A percentile compares a stretch with the other conserved stretches of the same genome.
These are phyloP conservation scores for Pedionomus torquatus DNA, from an alignment of 2,113 vertebrate species.

Conservation along the genomic window DNA sequence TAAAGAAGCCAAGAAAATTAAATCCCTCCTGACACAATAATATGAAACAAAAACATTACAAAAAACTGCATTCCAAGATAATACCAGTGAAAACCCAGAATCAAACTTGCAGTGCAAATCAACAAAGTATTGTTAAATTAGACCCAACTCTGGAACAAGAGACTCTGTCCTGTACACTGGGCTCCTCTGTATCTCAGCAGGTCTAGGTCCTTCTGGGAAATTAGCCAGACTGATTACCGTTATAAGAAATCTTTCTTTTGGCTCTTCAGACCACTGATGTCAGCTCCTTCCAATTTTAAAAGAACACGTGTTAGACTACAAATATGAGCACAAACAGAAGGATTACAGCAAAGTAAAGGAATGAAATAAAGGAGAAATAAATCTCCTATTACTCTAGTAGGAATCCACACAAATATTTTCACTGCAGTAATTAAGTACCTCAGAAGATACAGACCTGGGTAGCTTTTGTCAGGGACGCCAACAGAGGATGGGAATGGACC, in stretches of 20 bases:
- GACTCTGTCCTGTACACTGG: background rate
- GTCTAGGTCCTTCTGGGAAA: slow-evolving; percentile 22
- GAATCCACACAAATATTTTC: background rate
- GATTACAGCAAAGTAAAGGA: background rate
- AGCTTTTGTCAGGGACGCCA: background rate
- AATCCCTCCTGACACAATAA: background rate
- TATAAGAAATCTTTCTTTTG: slow-evolving; percentile 55
- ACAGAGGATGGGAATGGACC: background rate
- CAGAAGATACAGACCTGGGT: background rate
- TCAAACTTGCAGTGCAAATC: background rate
- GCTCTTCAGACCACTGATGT: background rate
- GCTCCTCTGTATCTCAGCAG: background rate
- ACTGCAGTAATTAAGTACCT: background rate
- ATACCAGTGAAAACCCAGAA: background rate
- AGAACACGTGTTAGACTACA: background rate
- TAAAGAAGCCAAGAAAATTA: slow-evolving; percentile 20
- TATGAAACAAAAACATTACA: background rate
- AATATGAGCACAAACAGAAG: background rate
- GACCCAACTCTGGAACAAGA: background rate
- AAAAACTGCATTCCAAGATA: background rate
- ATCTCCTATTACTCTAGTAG: background rate
- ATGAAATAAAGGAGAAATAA: background rate
- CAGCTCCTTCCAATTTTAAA: background rate
- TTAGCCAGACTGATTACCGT: slow-evolving; percentile 39
- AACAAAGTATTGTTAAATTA: background rate